A percentile compares a stretch with the other conserved stretches of the same genome.
Evolutionary conservation across 2,797 vertebrate genomes (phyloP).

Genomic region (Enoplosus armatus): DNA sequence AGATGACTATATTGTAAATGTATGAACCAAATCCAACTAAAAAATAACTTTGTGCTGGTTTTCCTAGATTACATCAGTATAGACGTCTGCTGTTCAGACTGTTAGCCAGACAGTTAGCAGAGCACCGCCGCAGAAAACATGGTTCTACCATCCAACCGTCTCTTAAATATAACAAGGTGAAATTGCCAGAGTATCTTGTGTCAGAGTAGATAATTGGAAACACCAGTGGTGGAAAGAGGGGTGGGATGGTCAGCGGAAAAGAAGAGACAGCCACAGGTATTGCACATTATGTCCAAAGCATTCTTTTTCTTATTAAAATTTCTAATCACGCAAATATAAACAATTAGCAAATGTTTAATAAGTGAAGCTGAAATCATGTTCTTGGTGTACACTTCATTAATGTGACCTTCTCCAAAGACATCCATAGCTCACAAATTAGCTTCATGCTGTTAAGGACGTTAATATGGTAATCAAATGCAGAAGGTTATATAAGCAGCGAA

Average conservation of each 20-base stretch:
- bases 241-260: conserved; percentile 19
- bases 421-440: conserved; percentile 85
- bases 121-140: conserved; percentile 39
- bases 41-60: conserved; percentile 18
- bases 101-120: conserved; percentile 46
- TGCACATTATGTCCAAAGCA: conserved; percentile 18
- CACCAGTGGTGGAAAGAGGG: conserved; percentile 36
- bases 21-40: conserved; percentile 7
- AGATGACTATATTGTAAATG: conserved; percentile 5
- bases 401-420: conserved; percentile 85
- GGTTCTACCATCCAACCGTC: conserved; percentile 47
- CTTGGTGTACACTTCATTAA: conserved; percentile 81
- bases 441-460: conserved; percentile 84
- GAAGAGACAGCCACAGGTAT: conserved; percentile 52
- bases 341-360: conserved; percentile 82
- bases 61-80: conserved; percentile 23
- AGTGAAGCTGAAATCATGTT: conserved; percentile 75
- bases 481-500: conserved; percentile 84
- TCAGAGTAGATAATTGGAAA: conserved; percentile 69
- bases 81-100: conserved; percentile 26
- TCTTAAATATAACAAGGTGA: conserved; percentile 64
- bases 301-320: conserved; percentile 68
- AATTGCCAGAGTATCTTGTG: conserved; percentile 65
- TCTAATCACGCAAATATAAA: conserved; percentile 80
- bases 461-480: conserved; percentile 85